phyloP scores from a whole-genome alignment of 2,888 invertebrate species.

The Hoplodrina ambigua region DNA sequence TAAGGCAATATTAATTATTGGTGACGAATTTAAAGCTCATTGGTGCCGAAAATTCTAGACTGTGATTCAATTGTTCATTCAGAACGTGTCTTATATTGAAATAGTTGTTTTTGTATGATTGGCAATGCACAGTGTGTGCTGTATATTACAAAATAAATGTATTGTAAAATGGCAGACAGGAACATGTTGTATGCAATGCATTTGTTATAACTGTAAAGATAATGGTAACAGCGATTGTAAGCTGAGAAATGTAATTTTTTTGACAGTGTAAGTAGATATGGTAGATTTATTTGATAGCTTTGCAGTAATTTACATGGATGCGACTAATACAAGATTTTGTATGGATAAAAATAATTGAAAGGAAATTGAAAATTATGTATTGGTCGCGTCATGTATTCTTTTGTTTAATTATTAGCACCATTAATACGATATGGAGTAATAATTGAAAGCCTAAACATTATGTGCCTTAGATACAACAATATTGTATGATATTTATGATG shows the following conservation, averaged over 20 bases:
- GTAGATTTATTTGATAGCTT: constrained; percentile 85
- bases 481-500: constrained; percentile 90
- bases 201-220: constrained; percentile 79
- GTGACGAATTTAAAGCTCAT: constrained; percentile 89
- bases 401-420: constrained; percentile 84
- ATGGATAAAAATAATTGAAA: constrained; percentile 27
- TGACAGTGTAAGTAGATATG: constrained; percentile 79
- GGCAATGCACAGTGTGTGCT: constrained; percentile 82
- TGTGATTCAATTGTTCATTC: constrained; percentile 90
- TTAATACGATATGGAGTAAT: constrained; percentile 89
- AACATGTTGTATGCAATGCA: constrained; percentile 79
- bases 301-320: constrained; percentile 75
- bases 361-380: constrained; percentile 66
- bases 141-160: constrained; percentile 71
- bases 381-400: constrained; percentile 73
- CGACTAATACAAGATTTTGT: constrained; percentile 72
- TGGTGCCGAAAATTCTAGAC: constrained; percentile 90
- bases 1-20: constrained; percentile 76
- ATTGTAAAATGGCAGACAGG: constrained; percentile 73
- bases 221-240: constrained; percentile 69
- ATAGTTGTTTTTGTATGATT: constrained; percentile 89
- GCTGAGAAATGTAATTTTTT: constrained; percentile 74
- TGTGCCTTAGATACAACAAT: constrained; percentile 91
- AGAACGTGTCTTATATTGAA: constrained; percentile 90
- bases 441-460: constrained; percentile 91